Evolutionary conservation across 2,888 invertebrate genomes (phyloP).

Genomic region (Theretra japonica): DNA sequence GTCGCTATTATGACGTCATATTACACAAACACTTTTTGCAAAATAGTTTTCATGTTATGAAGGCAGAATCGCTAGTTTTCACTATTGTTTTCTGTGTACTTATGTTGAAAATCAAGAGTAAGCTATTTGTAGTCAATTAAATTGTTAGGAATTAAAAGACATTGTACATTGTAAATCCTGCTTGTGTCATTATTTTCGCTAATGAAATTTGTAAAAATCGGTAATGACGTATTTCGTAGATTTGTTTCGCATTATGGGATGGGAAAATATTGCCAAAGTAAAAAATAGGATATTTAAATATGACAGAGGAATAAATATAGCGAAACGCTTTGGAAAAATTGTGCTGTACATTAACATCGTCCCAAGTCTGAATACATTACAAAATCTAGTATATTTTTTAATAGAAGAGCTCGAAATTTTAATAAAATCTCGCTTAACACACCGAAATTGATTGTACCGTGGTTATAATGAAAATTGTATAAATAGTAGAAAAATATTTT

Average conservation of each 20-base stretch:
- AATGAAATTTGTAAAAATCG: too few species aligned
- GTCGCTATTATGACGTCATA: too few species aligned
- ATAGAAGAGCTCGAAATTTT: constrained; percentile 22
- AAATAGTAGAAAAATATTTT: constrained; percentile 18
- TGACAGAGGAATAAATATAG: not conserved
- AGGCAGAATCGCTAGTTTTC: too few species aligned
- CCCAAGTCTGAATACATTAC: not conserved
- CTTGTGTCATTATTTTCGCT: too few species aligned
- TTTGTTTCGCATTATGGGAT: too few species aligned
- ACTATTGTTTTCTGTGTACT: too few species aligned
- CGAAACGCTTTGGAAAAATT: not conserved
- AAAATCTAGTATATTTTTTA: constrained; percentile 26
- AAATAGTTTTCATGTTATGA: not conserved
- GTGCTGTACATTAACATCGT: not conserved
- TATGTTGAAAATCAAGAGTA: too few species aligned
- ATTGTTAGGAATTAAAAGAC: too few species aligned
- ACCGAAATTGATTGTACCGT: constrained; percentile 12
- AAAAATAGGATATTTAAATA: not conserved
- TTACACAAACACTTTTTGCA: not conserved
- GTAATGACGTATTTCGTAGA: too few species aligned
- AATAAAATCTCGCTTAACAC: constrained; percentile 16
- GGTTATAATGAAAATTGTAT: constrained; percentile 13
- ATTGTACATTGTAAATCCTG: too few species aligned
- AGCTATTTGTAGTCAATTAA: too few species aligned
- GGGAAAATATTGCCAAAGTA: too few species aligned